Evolutionary conservation across 2,113 vertebrate species (phyloP).

Genomic region (Psilopogon haemacephalus): DNA sequence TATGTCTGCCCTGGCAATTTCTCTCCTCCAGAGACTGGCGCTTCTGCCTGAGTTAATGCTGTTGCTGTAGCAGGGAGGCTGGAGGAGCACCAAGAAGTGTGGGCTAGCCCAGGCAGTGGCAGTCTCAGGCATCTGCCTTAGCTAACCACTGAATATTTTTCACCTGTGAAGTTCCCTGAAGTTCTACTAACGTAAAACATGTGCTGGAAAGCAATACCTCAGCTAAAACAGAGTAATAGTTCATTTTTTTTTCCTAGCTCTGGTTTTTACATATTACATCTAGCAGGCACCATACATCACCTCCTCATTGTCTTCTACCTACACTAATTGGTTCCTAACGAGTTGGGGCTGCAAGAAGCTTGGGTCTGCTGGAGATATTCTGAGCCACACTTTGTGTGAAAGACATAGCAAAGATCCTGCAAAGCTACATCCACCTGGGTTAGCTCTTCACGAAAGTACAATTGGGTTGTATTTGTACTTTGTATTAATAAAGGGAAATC

Average conservation of each 20-base stretch:
- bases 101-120: neutral
- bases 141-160: neutral
- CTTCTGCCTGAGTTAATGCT: neutral
- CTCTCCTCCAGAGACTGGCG: neutral
- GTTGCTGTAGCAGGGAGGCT: neutral
- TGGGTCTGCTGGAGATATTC: neutral
- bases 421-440: neutral
- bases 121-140: neutral
- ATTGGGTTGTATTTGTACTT: neutral
- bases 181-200: neutral
- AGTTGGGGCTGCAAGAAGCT: neutral
- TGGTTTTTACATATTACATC: conserved; percentile 22
- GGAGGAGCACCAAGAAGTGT: rapidly evolving
- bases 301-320: neutral
- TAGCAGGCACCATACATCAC: neutral
- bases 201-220: neutral
- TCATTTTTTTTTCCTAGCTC: neutral
- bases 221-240: neutral
- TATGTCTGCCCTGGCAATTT: neutral
- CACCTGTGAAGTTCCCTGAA: neutral
- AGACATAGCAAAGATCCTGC: neutral
- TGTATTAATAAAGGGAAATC: neutral
- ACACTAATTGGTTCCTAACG: neutral
- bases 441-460: neutral
- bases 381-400: neutral